These are phyloP conservation scores for Anthrax anthrax DNA, from an alignment of 2,888 invertebrate species.

Conservation along the genomic window DNA sequence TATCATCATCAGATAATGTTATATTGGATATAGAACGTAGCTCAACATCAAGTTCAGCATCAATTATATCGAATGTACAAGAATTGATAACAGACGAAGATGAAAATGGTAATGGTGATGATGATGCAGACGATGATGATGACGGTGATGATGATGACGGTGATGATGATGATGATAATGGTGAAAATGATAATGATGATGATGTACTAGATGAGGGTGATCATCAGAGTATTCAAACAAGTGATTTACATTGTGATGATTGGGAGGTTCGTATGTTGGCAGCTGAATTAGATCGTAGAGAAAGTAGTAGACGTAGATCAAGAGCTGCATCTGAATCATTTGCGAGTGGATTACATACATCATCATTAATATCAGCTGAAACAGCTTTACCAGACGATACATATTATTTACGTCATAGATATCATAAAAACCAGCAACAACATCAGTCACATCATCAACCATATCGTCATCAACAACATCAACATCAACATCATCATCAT, in stretches of 20 bases:
- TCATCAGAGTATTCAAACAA: slow-evolving; percentile 13
- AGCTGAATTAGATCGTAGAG: slow-evolving; percentile 50
- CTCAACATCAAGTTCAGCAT: slow-evolving; percentile 26
- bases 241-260: slow-evolving; percentile 37
- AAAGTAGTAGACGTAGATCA: slow-evolving; percentile 27
- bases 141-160: slow-evolving; percentile 2
- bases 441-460: no score
- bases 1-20: slow-evolving; percentile 30
- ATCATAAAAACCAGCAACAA: no score
- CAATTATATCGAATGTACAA: slow-evolving; percentile 22
- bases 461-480: background rate
- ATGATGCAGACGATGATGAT: slow-evolving; percentile 18
- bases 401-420: no score
- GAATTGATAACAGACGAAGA: slow-evolving; percentile 11
- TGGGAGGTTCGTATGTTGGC: slow-evolving; percentile 73
- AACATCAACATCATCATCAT: background rate
- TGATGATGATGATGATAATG: slow-evolving; percentile 21
- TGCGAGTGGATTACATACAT: background rate
- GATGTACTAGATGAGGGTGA: slow-evolving; percentile 13
- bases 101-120: slow-evolving; percentile 20
- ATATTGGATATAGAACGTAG: slow-evolving; percentile 30
- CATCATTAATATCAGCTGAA: no score
- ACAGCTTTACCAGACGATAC: no score
- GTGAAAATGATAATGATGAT: slow-evolving; percentile 8
- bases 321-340: slow-evolving; percentile 24